These are phyloP conservation scores for Hydrocynus forskahlii DNA, from an alignment of 2,797 vertebrate genomes.

Conservation along the genomic window DNA sequence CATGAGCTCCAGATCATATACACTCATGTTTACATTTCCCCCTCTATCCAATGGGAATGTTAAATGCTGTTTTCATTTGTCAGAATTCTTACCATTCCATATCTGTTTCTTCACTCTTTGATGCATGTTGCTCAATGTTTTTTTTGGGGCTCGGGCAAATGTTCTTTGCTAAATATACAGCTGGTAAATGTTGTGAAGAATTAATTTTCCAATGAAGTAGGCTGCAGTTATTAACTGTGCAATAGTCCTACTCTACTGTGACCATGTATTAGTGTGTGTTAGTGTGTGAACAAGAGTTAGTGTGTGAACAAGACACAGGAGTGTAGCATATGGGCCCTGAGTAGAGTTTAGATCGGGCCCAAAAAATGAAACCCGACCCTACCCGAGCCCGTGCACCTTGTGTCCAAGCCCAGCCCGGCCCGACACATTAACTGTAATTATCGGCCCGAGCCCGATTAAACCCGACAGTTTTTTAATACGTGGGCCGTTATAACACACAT, in stretches of 20 bases:
- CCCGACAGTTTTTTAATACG: no score
- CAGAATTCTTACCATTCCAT: conserved; percentile 45
- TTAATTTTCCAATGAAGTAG: neutral
- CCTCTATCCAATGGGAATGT: conserved; percentile 50
- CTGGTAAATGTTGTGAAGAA: no score
- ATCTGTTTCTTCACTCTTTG: conserved; percentile 64
- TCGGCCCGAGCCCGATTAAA: no score
- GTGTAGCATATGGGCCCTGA: neutral
- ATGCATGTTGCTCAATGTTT: conserved; percentile 43
- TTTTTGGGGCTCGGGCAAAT: conserved; percentile 9
- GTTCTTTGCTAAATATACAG: neutral
- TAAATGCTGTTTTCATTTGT: conserved; percentile 53
- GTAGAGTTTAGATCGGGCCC: no score
- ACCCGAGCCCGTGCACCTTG: no score
- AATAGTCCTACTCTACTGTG: conserved; percentile 4
- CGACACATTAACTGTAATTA: no score
- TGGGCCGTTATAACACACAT: no score
- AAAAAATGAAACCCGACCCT: no score
- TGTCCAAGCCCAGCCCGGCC: no score
- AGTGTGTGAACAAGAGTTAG: neutral
- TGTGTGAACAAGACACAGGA: neutral
- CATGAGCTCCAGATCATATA: conserved; percentile 51
- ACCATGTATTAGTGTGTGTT: no score
- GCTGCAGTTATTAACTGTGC: neutral
- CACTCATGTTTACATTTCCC: conserved; percentile 64